These are phyloP conservation scores for Mamestra brassicae DNA, from an alignment of 2,888 invertebrate genomes.

Conservation along the genomic window DNA sequence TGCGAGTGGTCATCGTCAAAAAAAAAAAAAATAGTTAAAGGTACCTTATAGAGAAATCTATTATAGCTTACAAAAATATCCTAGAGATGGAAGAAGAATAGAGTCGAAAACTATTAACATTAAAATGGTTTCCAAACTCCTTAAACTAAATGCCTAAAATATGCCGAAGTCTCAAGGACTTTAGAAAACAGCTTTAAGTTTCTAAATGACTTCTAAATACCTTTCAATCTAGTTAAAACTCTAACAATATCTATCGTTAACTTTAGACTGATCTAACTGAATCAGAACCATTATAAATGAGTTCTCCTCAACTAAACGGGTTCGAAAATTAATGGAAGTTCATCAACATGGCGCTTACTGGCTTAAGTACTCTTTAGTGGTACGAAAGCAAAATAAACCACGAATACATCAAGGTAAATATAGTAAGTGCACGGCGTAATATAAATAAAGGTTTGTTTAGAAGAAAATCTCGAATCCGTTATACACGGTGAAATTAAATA, in stretches of 20 bases:
- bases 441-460: conserved; percentile 21
- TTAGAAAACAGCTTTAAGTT: background rate
- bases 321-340: conserved; percentile 18
- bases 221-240: conserved; percentile 7
- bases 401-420: conserved; percentile 21
- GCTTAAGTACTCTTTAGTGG: conserved; percentile 11
- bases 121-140: background rate
- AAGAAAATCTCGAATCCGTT: background rate
- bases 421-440: conserved; percentile 27
- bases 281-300: conserved; percentile 17
- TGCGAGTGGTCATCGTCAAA: no score
- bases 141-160: background rate
- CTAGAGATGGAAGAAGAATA: background rate
- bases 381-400: conserved; percentile 8
- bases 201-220: background rate
- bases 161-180: background rate
- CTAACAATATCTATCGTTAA: conserved; percentile 13
- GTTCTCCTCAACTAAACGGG: background rate
- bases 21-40: no score
- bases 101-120: background rate
- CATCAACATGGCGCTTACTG: conserved; percentile 11
- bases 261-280: background rate
- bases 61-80: no score
- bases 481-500: background rate
- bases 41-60: no score